A percentile compares a stretch with the other conserved stretches of the same genome.
phyloP scores from a whole-genome alignment of 2,888 invertebrate species.

The Troides oblongomaculatus region DNA sequence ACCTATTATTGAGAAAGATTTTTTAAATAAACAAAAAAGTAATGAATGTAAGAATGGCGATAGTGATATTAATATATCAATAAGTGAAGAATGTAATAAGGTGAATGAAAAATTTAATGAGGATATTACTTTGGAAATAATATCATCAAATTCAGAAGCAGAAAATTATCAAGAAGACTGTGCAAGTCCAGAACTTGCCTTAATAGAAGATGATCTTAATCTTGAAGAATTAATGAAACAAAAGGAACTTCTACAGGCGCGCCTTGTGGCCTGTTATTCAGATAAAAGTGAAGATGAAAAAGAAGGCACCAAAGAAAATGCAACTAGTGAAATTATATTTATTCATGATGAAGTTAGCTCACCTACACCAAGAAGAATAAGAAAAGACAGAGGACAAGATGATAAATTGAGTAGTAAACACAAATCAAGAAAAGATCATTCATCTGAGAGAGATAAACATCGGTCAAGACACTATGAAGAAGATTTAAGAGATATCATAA shows the following conservation, averaged over 20 bases:
- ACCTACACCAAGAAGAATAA: constrained; percentile 64
- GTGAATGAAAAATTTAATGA: constrained; percentile 35
- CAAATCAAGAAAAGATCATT: constrained; percentile 61
- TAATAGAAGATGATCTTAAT: constrained; percentile 92
- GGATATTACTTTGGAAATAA: constrained; percentile 77
- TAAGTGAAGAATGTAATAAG: constrained; percentile 39
- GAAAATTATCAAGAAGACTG: constrained; percentile 82
- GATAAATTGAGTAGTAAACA: constrained; percentile 62
- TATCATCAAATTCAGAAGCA: constrained; percentile 85
- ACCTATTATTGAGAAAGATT: constrained; percentile 39
- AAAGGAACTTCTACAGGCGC: constrained; percentile 90
- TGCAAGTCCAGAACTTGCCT: constrained; percentile 85
- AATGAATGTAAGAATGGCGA: constrained; percentile 55
- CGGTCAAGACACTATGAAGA: constrained; percentile 56
- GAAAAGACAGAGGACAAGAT: constrained; percentile 52
- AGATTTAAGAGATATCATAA: constrained; percentile 68
- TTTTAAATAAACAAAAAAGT: constrained; percentile 32
- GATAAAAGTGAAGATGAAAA: constrained; percentile 81
- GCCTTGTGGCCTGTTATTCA: constrained; percentile 87
- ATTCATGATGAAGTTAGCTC: constrained; percentile 64
- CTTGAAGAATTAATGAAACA: constrained; percentile 94
- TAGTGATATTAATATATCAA: constrained; percentile 36
- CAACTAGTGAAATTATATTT: constrained; percentile 68
- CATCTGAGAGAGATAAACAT: constrained; percentile 49
- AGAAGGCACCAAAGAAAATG: constrained; percentile 42